These are phyloP conservation scores for Diorhabda elongata DNA, from an alignment of 1,140 invertebrate genomes.

Conservation along the genomic window DNA sequence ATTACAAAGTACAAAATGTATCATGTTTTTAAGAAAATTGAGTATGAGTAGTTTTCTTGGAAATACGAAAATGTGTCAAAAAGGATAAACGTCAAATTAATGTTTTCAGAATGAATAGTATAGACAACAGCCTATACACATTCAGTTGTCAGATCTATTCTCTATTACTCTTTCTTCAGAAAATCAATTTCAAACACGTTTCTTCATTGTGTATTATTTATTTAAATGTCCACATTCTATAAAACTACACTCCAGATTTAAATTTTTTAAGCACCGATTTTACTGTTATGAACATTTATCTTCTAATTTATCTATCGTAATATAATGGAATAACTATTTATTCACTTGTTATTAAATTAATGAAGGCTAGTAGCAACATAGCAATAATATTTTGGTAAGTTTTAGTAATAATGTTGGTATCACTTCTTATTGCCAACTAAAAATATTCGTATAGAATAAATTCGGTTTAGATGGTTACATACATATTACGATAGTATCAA, in stretches of 20 bases:
- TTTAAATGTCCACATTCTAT: too few relatives aligned
- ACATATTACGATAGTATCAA: too few relatives aligned
- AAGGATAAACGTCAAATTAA: neutral
- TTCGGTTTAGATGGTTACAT: neutral
- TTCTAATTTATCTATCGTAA: too few relatives aligned
- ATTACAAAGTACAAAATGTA: neutral
- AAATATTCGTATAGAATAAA: neutral
- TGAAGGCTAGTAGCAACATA: neutral
- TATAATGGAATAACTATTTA: too few relatives aligned
- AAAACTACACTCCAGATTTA: too few relatives aligned
- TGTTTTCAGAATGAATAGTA: conserved; percentile 11
- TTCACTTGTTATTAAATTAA: too few relatives aligned
- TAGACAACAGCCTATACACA: neutral
- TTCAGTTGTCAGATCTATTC: neutral
- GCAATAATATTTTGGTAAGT: neutral
- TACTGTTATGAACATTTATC: too few relatives aligned
- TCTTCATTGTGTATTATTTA: too few relatives aligned
- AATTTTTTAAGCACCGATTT: too few relatives aligned
- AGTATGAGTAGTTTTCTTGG: conserved; percentile 7
- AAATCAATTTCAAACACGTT: too few relatives aligned
- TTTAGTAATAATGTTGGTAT: neutral
- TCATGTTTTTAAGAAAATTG: neutral
- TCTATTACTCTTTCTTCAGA: too few relatives aligned
- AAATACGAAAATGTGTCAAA: conserved; percentile 8
- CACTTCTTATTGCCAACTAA: neutral